phyloP scores from a whole-genome alignment of 2,113 vertebrate species.

The Datnioides undecimradiatus region DNA sequence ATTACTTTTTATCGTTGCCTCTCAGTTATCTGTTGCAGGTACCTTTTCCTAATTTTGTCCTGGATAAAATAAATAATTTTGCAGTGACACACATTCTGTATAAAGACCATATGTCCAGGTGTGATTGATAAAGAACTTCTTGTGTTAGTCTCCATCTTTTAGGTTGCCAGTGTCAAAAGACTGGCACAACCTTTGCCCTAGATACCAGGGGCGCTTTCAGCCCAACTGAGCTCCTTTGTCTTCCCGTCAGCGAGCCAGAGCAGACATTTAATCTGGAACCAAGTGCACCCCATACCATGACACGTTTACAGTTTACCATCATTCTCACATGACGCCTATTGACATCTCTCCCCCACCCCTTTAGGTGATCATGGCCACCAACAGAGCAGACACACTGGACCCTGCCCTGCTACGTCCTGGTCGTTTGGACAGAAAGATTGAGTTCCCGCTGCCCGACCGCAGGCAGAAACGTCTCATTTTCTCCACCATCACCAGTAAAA shows the following conservation, averaged over 20 bases:
- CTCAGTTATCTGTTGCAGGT: not conserved
- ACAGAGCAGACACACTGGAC: conserved; percentile 94
- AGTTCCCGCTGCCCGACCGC: conserved; percentile 94
- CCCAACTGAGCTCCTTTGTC: not conserved
- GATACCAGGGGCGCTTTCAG: not conserved
- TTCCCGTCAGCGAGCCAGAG: not conserved
- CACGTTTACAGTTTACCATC: not conserved
- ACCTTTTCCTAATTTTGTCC: not conserved
- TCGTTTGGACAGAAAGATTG: conserved; percentile 93
- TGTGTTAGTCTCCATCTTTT: not conserved
- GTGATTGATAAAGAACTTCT: not conserved
- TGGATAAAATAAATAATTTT: not conserved
- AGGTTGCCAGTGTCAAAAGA: not conserved
- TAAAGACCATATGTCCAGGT: not conserved
- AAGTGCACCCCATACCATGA: not conserved
- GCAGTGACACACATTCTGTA: not conserved
- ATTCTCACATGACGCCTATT: not conserved
- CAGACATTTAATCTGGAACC: not conserved
- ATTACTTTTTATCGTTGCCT: not conserved
- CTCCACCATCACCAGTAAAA: conserved; percentile 95
- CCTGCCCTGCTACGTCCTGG: conserved; percentile 92
- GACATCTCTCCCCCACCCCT: not conserved
- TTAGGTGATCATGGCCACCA: conserved; percentile 97
- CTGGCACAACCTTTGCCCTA: not conserved
- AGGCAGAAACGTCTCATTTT: conserved; percentile 94